Evolutionary conservation across 2,888 invertebrate genomes (phyloP).

Genomic region (Chironomus tentans): DNA sequence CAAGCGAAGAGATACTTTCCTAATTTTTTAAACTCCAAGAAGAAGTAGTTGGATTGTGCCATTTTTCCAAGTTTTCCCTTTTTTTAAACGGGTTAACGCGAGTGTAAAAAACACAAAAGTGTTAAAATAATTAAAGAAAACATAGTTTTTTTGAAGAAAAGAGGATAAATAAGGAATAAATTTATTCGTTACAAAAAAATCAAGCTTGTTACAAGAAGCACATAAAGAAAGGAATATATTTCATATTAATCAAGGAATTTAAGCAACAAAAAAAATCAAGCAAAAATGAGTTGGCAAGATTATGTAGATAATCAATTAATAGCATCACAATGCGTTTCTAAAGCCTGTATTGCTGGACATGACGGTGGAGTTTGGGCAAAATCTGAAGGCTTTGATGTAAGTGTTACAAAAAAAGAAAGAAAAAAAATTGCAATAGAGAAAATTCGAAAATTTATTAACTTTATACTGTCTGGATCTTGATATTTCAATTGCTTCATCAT

Average conservation of each 20-base stretch:
- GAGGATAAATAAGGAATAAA: no score
- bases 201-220: neutral
- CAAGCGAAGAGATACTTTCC: neutral
- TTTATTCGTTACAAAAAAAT: neutral
- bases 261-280: conserved; percentile 9
- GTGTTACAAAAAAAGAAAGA: conserved; percentile 39
- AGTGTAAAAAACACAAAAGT: neutral
- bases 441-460: neutral
- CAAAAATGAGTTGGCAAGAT: conserved; percentile 90
- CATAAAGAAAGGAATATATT: neutral
- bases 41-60: conserved; percentile 9
- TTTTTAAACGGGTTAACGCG: conserved; percentile 3
- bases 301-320: conserved; percentile 95
- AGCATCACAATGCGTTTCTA: conserved; percentile 88
- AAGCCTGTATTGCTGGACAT: conserved; percentile 91
- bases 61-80: conserved; percentile 1
- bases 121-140: neutral
- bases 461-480: neutral
- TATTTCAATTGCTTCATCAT: neutral
- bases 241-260: conserved; percentile 23
- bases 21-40: neutral
- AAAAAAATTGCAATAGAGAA: neutral
- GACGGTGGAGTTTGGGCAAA: conserved; percentile 94
- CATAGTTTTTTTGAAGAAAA: no score
- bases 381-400: conserved; percentile 88